phyloP scores from a whole-genome alignment of 2,113 vertebrate species.

The Trochalopteron elliotii region DNA sequence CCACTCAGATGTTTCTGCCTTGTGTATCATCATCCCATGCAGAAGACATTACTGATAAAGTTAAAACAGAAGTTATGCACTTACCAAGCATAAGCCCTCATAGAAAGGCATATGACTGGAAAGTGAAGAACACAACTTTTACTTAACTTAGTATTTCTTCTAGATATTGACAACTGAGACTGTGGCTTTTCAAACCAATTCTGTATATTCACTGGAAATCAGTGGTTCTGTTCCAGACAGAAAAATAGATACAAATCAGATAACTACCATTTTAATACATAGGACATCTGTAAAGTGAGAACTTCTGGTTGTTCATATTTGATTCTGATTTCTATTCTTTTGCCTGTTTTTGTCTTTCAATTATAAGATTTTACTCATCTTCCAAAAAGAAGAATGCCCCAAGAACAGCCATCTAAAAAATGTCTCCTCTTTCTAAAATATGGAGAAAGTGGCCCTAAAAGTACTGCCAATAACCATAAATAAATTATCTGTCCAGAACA shows the following conservation, averaged over 20 bases:
- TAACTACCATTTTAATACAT: not conserved
- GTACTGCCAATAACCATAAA: not conserved
- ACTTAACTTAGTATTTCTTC: not conserved
- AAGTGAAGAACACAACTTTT: not conserved
- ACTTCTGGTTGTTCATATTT: not conserved
- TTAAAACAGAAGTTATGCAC: not conserved
- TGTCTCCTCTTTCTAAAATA: not conserved
- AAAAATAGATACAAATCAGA: not conserved
- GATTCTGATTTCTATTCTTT: not conserved
- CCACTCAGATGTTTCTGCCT: not conserved
- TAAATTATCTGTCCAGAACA: not conserved
- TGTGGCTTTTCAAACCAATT: not conserved
- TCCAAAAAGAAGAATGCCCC: not conserved
- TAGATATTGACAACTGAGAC: not conserved
- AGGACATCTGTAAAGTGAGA: not conserved
- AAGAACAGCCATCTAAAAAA: not conserved
- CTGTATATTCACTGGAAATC: not conserved
- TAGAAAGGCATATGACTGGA: not conserved
- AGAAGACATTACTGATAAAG: not conserved
- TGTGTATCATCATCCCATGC: accelerated
- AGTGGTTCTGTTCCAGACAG: not conserved
- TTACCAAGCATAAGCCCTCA: not conserved
- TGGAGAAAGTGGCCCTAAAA: not conserved
- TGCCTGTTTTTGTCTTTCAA: not conserved
- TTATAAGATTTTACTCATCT: not conserved